Base-by-base conservation (phyloP, 64 coral and sea anemone genomes). In the Actinia equina region DNA sequence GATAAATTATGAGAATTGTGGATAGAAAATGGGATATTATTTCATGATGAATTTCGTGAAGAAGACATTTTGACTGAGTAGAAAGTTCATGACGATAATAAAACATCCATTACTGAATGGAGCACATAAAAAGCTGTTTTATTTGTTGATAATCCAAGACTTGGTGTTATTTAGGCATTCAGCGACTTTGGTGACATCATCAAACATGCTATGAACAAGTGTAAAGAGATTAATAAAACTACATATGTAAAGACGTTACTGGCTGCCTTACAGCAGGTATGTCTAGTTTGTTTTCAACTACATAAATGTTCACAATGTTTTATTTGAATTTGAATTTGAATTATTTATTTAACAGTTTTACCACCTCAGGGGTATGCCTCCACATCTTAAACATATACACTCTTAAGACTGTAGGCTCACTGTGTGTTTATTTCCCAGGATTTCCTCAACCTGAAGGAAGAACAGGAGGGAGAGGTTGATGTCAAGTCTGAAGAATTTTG, bases 181-280 rank as follows among this genome's bases (percentile, higher is more conserved):
- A 90, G 93, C 69, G 92, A 99, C 78, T 99, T 77, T 91, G 96
- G 96, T 83, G 96, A 95, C 71, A 88, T 99, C 59, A 95, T 99
- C 44, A 94, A 94, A 27, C 63, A 86, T 61, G 95, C 93, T 2
- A 99, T 99, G 96, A 80, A 63, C 44, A 99, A 99, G 86, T 95
- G 96, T 67, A 83, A 90, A 74, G 96, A 99, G 82, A 88, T 88
- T n/a, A 89, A 90, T 62, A 95, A 92, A 59, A 86, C 57, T 51
- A 83, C 80, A 14, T 99, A 90, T 77, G 91, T 91, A 41, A 95
- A 86, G 84, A 92, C 90, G 2, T 59, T 99, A 8, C 90, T 95
- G 18, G 61, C 91, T 43, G 64, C 90, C 12, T 41, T 99, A 60
- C 80, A 91, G 26, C 86, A 85, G 83, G 92, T 93, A 85, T 57